These are phyloP conservation scores for Gymnoscelis rufifasciata DNA, from an alignment of 2,888 invertebrate genomes.

Conservation along the genomic window DNA sequence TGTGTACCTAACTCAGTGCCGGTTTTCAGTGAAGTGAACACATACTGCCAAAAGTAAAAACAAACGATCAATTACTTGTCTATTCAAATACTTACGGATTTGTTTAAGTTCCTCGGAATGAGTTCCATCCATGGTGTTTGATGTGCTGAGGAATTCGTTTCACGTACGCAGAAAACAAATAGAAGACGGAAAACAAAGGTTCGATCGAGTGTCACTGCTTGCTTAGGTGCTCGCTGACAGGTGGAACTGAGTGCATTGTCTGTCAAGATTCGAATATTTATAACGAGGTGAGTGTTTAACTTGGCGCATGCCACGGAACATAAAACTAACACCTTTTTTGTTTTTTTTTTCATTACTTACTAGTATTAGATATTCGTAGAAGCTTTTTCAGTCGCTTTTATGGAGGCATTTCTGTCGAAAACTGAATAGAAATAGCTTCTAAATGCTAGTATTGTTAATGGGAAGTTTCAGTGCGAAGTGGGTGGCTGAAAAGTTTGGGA, in stretches of 20 bases:
- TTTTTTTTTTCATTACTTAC: background rate
- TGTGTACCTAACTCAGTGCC: conserved; percentile 54
- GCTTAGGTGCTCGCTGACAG: conserved; percentile 67
- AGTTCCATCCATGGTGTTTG: conserved; percentile 59
- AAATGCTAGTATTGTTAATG: no score
- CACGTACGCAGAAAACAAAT: conserved; percentile 69
- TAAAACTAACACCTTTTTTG: no score
- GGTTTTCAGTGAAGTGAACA: conserved; percentile 56
- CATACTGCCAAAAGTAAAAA: conserved; percentile 35
- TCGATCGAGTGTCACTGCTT: conserved; percentile 57
- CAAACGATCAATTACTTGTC: no score
- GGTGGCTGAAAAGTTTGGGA: conserved; percentile 38
- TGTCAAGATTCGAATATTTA: conserved; percentile 46
- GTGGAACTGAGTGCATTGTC: conserved; percentile 53
- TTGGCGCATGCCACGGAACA: conserved; percentile 4
- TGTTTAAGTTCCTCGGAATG: conserved; percentile 61
- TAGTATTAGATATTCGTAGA: no score
- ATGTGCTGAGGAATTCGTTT: conserved; percentile 68
- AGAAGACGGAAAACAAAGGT: conserved; percentile 69
- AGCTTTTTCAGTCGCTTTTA: no score
- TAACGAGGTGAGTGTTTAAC: conserved; percentile 45
- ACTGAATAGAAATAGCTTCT: no score
- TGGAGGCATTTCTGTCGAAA: no score
- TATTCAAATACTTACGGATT: conserved; percentile 65
- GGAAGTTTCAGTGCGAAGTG: conserved; percentile 21